phyloP scores from a whole-genome alignment of 2,113 vertebrate genomes.

The Lophius piscatorius region DNA sequence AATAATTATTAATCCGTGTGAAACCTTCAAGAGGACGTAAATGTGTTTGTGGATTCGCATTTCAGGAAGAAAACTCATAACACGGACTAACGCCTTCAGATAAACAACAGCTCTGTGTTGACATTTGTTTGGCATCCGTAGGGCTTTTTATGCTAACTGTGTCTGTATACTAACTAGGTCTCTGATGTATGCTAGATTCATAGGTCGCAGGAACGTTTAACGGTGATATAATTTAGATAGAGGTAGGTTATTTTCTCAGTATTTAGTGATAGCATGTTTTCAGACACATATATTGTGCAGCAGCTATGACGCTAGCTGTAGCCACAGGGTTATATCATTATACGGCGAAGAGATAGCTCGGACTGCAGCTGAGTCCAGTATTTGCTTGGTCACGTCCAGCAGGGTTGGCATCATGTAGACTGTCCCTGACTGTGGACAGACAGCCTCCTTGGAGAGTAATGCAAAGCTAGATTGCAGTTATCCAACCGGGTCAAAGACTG shows the following conservation, averaged over 20 bases:
- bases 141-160: constrained; percentile 3
- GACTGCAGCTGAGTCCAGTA: constrained; percentile 16
- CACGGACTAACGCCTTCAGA: constrained; percentile 21
- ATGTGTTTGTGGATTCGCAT: constrained; percentile 9
- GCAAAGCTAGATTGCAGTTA: constrained; percentile 33
- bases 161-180: constrained; percentile 1
- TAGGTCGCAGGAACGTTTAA: not conserved
- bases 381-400: constrained; percentile 23
- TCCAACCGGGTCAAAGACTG: constrained; percentile 58
- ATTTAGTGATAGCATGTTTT: constrained; percentile 25
- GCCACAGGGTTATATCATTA: constrained; percentile 53
- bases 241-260: not conserved
- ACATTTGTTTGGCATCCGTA: constrained; percentile 8
- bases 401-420: constrained; percentile 68
- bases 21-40: constrained; percentile 2
- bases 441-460: constrained; percentile 25
- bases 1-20: constrained; percentile 2
- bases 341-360: constrained; percentile 54
- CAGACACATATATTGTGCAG: constrained; percentile 8
- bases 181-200: constrained; percentile 8
- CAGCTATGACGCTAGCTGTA: constrained; percentile 44
- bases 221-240: not conserved
- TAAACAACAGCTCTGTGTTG: constrained; percentile 15
- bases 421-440: constrained; percentile 13
- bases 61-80: constrained; percentile 1